phyloP scores from a whole-genome alignment of 1,140 invertebrate genomes.

The Drosophila pruinosa region DNA sequence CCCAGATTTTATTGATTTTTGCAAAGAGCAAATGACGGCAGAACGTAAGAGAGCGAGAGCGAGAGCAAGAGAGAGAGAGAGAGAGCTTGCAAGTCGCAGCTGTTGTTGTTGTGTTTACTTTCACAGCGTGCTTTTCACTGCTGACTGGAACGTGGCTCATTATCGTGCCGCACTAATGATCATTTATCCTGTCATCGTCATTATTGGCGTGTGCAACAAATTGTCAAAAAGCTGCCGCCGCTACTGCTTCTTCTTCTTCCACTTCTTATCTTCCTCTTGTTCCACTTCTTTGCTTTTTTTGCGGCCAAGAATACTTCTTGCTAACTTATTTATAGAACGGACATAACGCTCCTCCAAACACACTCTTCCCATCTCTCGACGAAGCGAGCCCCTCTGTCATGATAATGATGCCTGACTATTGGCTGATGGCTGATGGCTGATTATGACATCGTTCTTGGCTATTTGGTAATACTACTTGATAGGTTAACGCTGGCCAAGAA shows the following conservation, averaged over 20 bases:
- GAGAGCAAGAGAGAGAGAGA: not conserved
- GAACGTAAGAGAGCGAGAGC: slow-evolving; percentile 17
- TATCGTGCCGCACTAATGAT: not conserved
- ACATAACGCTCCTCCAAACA: no score
- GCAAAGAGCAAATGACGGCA: slow-evolving; percentile 32
- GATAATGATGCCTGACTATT: no score
- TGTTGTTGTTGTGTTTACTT: slow-evolving; percentile 28
- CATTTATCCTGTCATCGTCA: not conserved
- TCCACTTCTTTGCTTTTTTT: no score
- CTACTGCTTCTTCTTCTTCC: no score
- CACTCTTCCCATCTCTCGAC: no score
- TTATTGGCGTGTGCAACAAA: slow-evolving; percentile 28
- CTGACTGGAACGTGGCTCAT: slow-evolving; percentile 23
- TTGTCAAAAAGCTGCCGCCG: slow-evolving; percentile 13
- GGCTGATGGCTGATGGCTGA: no score
- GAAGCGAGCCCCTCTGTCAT: not conserved
- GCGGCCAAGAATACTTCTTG: slow-evolving; percentile 23
- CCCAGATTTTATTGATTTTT: slow-evolving; percentile 77
- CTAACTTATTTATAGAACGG: slow-evolving; percentile 29
- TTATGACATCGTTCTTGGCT: not conserved
- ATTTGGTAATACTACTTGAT: no score
- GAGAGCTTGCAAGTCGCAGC: not conserved
- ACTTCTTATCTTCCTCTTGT: no score
- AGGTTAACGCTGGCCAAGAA: no score
- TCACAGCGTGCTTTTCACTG: slow-evolving; percentile 3